These are phyloP conservation scores for Eumacrocentrus americanus DNA, from an alignment of 2,888 invertebrate genomes.

Conservation along the genomic window DNA sequence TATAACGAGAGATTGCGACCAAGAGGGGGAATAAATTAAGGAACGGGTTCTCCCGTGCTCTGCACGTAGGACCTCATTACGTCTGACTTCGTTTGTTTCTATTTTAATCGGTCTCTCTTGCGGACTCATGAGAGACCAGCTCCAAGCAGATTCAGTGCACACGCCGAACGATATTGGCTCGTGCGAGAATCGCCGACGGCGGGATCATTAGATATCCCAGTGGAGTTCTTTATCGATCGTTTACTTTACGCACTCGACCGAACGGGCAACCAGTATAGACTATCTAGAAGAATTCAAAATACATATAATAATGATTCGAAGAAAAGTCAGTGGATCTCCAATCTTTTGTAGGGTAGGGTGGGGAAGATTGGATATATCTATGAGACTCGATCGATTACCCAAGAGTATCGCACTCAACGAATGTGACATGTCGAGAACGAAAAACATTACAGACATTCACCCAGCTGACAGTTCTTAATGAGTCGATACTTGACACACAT, in stretches of 20 bases:
- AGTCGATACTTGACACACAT: constrained; percentile 39
- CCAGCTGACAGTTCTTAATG: constrained; percentile 23
- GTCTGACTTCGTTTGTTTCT: constrained; percentile 55
- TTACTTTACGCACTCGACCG: constrained; percentile 17
- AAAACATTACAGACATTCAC: constrained; percentile 1
- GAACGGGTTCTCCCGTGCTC: constrained; percentile 54
- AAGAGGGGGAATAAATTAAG: constrained; percentile 55
- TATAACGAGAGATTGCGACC: constrained; percentile 29
- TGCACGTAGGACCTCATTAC: constrained; percentile 52
- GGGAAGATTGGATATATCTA: no score
- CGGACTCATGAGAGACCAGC: not conserved
- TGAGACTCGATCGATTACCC: no score
- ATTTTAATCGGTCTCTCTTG: constrained; percentile 48
- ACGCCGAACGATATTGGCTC: constrained; percentile 15
- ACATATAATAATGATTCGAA: not conserved
- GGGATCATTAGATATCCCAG: constrained; percentile 29
- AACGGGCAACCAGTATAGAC: not conserved
- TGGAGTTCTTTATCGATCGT: constrained; percentile 27
- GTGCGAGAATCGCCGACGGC: constrained; percentile 29
- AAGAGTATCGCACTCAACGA: no score
- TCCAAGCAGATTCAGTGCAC: not conserved
- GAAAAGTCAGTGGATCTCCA: no score
- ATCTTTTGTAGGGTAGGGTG: no score
- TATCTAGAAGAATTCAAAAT: not conserved
- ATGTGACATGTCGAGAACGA: not conserved